Conservation (phyloP, 2,113 vertebrate genomes). For the Cyanoliseus patagonus region DNA sequence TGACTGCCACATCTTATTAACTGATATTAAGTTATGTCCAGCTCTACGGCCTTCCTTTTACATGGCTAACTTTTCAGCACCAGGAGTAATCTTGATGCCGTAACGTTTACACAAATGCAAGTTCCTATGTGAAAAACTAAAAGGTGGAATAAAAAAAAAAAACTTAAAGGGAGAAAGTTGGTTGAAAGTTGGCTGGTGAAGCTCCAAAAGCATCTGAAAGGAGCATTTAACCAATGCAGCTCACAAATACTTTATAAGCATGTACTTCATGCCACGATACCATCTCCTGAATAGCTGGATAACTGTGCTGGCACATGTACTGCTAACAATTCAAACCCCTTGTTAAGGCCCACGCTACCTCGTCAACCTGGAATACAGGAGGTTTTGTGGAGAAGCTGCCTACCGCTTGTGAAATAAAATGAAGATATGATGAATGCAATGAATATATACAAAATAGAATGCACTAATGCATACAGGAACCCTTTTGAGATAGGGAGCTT, state of each 20-base stretch:
- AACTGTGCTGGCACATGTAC: accelerated
- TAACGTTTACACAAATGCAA: not conserved
- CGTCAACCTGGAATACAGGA: not conserved
- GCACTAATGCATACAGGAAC: not conserved
- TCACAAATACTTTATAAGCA: not conserved
- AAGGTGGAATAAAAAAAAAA: not conserved
- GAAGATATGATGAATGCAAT: not conserved
- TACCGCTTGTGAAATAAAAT: not conserved
- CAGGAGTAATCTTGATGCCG: not conserved
- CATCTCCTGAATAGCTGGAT: not conserved
- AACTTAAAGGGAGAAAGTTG: not conserved
- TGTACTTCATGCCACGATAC: not conserved
- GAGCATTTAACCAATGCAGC: not conserved
- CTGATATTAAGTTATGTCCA: accelerated
- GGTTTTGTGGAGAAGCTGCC: not conserved
- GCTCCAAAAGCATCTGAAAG: not conserved
- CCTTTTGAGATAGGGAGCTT: not conserved
- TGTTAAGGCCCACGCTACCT: not conserved
- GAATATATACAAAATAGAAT: not conserved
- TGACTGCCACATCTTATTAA: not conserved
- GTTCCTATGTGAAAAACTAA: not conserved
- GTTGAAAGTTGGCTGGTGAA: not conserved
- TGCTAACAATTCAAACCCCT: not conserved
- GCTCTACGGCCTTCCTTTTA: not conserved
- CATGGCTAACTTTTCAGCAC: not conserved